phyloP scores from a whole-genome alignment of 2,113 vertebrate genomes.

The Cyanoderma ruficeps region DNA sequence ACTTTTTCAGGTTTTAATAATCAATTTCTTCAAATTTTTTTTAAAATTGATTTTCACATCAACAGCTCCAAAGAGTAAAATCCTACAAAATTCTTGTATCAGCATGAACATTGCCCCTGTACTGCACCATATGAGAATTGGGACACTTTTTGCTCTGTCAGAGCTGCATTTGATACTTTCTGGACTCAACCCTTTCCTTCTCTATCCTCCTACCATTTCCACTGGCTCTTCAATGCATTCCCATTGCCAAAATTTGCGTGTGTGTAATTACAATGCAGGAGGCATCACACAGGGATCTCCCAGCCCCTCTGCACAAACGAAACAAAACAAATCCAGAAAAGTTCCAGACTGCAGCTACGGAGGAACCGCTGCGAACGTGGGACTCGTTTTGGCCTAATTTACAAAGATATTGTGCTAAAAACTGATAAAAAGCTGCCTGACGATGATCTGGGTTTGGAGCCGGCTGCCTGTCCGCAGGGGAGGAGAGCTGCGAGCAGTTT shows the following conservation, averaged over 20 bases:
- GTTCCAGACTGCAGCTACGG: background rate
- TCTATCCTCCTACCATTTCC: background rate
- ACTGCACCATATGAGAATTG: background rate
- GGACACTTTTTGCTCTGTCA: background rate
- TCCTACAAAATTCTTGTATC: background rate
- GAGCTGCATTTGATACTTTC: background rate
- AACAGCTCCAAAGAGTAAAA: background rate
- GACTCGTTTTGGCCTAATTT: background rate
- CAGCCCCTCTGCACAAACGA: accelerated
- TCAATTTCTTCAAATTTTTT: background rate
- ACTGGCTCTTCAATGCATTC: background rate
- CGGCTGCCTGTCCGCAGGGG: background rate
- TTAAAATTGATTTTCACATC: background rate
- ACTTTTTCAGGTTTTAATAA: background rate
- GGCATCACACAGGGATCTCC: background rate
- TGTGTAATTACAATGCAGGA: background rate
- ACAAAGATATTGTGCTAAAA: background rate
- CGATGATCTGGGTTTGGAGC: background rate
- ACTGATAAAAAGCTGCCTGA: background rate
- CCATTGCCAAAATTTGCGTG: background rate
- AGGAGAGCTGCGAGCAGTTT: background rate
- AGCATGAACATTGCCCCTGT: accelerated
- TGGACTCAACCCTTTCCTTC: background rate
- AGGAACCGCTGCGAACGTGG: background rate
- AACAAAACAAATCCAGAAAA: background rate